Base-by-base conservation (phyloP, 2,797 vertebrate genomes). In the Galagoides demidoff region DNA sequence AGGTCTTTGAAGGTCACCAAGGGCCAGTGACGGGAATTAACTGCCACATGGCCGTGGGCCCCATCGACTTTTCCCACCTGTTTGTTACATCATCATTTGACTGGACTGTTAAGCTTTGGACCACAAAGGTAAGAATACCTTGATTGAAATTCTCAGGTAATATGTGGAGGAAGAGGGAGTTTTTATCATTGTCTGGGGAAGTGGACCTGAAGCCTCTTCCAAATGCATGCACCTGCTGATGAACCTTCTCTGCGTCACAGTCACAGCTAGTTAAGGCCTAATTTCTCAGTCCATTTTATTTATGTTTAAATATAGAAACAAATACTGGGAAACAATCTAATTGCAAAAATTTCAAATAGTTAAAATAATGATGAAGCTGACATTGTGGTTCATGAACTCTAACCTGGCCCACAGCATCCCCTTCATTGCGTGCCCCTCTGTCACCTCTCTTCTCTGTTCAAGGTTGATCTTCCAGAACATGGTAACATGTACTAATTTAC, bases 41-140 rank as follows among this genome's bases (percentile, higher is more conserved):
- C 87, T 99, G 99, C 97, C 99, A 99, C 98, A 99, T 99, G 97
- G 99, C 99, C 0, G 99, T 99, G 97, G 99, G 99, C 61, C 98
- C 99, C 0, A 98, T 99, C 0, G 99, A 99, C 98, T 99, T 99
- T 95, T 99, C 99, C 77, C 99, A 99, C 98, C 99, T 99, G 84
- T 99, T 99, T 97, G 99, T 99, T 97, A 99, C 99, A 3, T 99
- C 99, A 2, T 99, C 99, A 5, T 99, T 99, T 93, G 99, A 99
- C 98, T 99, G 99, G 99, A 99, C 99, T 31, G 99, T 99, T 97
- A 99, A 99, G 97, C 98, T 99, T 92, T 99, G 99, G 99, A 99
- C 99, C 97, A 99, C 99, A 90, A 99, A 99, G 99, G 99, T 99
- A 98, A 98, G 98, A 94, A 83, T 78, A 90, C 12, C 29, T 52